A percentile compares a stretch with the other conserved stretches of the same genome.
Evolutionary conservation across 2,113 vertebrate species (phyloP).

Genomic region (Jacana jacana): DNA sequence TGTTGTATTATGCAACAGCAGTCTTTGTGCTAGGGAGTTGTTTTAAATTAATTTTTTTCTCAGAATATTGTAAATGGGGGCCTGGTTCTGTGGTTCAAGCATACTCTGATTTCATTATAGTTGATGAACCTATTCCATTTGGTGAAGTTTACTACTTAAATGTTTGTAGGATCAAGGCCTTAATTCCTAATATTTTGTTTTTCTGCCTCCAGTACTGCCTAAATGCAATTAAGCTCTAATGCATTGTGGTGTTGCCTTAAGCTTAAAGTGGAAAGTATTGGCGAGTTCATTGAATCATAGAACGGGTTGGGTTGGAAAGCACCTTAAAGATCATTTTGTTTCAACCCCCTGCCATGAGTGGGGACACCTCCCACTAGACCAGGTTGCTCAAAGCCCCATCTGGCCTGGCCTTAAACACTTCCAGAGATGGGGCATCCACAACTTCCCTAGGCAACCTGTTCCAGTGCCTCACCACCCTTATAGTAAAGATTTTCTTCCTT

Average conservation of each 20-base stretch:
- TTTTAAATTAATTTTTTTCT: background rate
- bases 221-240: background rate
- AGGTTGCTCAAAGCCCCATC: background rate
- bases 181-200: background rate
- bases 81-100: background rate
- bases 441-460: background rate
- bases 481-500: background rate
- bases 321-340: background rate
- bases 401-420: background rate
- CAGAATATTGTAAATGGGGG: background rate
- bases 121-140: background rate
- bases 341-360: background rate
- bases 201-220: background rate
- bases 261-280: background rate
- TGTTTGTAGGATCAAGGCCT: background rate
- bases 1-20: background rate
- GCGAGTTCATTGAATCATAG: background rate
- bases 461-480: background rate
- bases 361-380: accelerated
- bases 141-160: background rate
- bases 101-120: background rate
- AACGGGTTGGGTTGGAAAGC: background rate
- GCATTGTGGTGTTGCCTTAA: background rate
- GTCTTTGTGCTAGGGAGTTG: background rate
- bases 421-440: background rate